Percentiles rank a stretch among this genome's conserved stretches.
phyloP scores from a whole-genome alignment of 2,113 vertebrate genomes.

The Montifringilla adamsi region DNA sequence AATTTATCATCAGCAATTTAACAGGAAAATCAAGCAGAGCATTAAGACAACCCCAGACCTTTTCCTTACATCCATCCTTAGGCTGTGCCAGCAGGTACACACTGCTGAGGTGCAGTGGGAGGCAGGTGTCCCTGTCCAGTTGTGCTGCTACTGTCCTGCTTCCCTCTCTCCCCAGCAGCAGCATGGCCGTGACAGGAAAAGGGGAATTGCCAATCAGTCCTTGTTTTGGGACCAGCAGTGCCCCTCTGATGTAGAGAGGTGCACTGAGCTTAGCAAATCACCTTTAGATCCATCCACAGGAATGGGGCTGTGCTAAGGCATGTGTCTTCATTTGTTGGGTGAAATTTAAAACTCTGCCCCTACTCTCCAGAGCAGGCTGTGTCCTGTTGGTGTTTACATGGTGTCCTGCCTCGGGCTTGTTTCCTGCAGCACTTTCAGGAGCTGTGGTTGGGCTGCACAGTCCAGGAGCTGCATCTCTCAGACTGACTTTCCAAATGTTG shows the following conservation, averaged over 20 bases:
- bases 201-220: accelerated
- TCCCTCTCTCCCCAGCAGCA: not conserved
- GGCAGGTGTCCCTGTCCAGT: not conserved
- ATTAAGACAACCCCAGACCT: not conserved
- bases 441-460: accelerated
- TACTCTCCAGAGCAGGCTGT: not conserved
- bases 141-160: not conserved
- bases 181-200: not conserved
- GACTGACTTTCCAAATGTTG: not conserved
- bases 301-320: accelerated
- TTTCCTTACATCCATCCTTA: not conserved
- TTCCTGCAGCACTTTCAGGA: not conserved
- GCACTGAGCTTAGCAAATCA: not conserved
- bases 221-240: not conserved
- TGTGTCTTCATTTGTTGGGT: not conserved
- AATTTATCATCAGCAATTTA: not conserved
- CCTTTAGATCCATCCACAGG: too few relatives aligned
- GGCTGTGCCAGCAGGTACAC: accelerated
- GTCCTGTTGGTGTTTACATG: accelerated
- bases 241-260: not conserved
- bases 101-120: not conserved
- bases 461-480: not conserved
- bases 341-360: not conserved
- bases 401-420: not conserved
- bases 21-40: not conserved